Evolutionary conservation across 2,888 invertebrate genomes (phyloP).

Genomic region (Drosophila sordidapex): DNA sequence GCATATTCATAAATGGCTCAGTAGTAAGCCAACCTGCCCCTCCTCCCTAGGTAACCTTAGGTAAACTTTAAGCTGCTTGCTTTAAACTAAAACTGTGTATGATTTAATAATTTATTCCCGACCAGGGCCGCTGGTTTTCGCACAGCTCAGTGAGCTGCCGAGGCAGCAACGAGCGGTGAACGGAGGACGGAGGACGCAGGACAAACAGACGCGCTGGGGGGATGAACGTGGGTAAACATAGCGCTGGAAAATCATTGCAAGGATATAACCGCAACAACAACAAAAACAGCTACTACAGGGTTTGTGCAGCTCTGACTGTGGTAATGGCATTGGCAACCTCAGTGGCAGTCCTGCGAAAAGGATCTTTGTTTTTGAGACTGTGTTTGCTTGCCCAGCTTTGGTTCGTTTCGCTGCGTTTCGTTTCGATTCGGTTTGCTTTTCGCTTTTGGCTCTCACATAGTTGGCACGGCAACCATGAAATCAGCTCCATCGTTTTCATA

Average conservation of each 20-base stretch:
- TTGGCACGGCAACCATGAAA: slow-evolving; percentile 62
- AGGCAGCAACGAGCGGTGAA: slow-evolving; percentile 12
- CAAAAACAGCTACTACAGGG: slow-evolving; percentile 29
- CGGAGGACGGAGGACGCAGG: slow-evolving; percentile 6
- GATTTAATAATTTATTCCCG: slow-evolving; percentile 78
- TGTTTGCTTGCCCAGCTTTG: slow-evolving; percentile 61
- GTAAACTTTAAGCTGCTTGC: slow-evolving; percentile 48
- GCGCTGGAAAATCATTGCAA: slow-evolving; percentile 71
- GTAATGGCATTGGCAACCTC: slow-evolving; percentile 67
- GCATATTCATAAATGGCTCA: slow-evolving; percentile 68
- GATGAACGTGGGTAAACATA: slow-evolving; percentile 70
- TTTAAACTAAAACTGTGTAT: slow-evolving; percentile 66
- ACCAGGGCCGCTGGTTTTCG: slow-evolving; percentile 61
- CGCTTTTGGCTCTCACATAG: slow-evolving; percentile 41
- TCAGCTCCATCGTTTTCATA: slow-evolving; percentile 64
- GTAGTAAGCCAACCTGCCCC: slow-evolving; percentile 1
- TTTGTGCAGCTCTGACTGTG: slow-evolving; percentile 52
- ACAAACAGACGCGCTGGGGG: slow-evolving; percentile 35
- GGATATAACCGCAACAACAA: slow-evolving; percentile 65
- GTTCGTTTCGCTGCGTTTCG: slow-evolving; percentile 45
- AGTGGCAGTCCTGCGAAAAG: slow-evolving; percentile 51
- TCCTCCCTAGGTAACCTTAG: slow-evolving; percentile 8
- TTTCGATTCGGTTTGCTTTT: slow-evolving; percentile 22
- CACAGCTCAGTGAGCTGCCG: slow-evolving; percentile 64
- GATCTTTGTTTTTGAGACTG: slow-evolving; percentile 59